A percentile compares a stretch with the other conserved stretches of the same genome.
Evolutionary conservation across 2,113 vertebrate species (phyloP).

Genomic region (Puntigrus tetrazona): DNA sequence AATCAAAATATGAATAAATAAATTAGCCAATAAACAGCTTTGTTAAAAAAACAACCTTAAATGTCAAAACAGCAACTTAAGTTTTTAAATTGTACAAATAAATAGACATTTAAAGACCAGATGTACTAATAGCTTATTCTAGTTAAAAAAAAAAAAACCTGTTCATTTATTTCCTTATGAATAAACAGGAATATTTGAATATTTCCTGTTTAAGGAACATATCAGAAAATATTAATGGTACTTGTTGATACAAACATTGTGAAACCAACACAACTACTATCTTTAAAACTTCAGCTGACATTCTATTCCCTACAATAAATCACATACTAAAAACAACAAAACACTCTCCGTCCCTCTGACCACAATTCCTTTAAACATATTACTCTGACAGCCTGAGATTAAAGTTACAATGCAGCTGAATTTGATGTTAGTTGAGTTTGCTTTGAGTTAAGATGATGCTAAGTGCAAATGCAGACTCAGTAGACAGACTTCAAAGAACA

Average conservation of each 20-base stretch:
- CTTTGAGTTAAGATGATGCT: background rate
- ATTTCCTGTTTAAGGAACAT: too few species aligned
- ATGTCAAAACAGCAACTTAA: background rate
- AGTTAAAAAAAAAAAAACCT: too few species aligned
- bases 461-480: background rate
- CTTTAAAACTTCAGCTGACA: too few species aligned
- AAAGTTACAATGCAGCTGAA: background rate
- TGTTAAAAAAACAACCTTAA: background rate
- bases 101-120: too few species aligned
- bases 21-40: background rate
- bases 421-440: background rate
- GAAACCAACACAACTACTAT: background rate
- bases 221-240: too few species aligned
- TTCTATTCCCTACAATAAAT: background rate
- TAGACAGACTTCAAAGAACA: background rate
- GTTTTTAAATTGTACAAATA: too few species aligned
- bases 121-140: too few species aligned
- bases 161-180: too few species aligned
- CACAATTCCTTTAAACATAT: background rate
- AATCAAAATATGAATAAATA: background rate
- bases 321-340: background rate
- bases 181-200: too few species aligned
- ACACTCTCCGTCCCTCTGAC: background rate
- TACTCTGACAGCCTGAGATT: background rate
- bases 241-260: too few species aligned